These are phyloP conservation scores for Spheniscus humboldti DNA, from an alignment of 2,797 vertebrate genomes.

Conservation along the genomic window DNA sequence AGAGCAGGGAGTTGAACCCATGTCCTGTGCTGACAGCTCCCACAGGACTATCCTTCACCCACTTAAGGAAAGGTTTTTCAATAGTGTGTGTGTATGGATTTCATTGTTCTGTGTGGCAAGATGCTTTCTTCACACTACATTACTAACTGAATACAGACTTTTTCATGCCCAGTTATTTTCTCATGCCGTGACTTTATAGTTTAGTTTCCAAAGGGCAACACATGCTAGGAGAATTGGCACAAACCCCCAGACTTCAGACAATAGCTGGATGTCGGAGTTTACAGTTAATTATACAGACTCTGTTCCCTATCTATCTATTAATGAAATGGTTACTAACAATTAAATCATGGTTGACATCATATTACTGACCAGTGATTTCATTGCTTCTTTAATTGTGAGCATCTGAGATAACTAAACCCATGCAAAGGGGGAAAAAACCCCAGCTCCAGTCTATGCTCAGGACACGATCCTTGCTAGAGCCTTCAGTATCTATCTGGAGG, in stretches of 20 bases:
- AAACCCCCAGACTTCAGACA: not conserved
- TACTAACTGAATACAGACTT: not conserved
- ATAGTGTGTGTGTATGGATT: conserved; percentile 18
- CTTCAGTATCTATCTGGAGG: not conserved
- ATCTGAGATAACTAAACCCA: not conserved
- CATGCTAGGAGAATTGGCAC: conserved; percentile 9
- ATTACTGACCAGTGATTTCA: not conserved
- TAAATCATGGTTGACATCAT: not conserved
- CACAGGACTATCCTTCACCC: not conserved
- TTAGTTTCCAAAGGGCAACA: conserved; percentile 26
- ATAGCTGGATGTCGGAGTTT: conserved; percentile 20
- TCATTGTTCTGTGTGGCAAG: conserved; percentile 1
- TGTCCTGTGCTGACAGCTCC: not conserved
- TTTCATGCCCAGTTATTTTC: conserved; percentile 14
- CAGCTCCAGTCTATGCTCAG: not conserved
- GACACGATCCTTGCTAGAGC: not conserved
- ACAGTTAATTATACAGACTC: conserved; percentile 12
- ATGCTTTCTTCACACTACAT: conserved; percentile 18
- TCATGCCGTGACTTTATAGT: not conserved
- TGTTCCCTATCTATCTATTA: conserved; percentile 14
- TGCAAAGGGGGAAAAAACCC: not conserved
- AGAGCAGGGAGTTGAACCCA: not conserved
- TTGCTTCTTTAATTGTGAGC: conserved; percentile 2
- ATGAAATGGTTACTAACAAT: conserved; percentile 2
- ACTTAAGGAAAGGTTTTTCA: not conserved